Conservation (phyloP, 2,113 vertebrate species). For the Lampris incognitus region DNA sequence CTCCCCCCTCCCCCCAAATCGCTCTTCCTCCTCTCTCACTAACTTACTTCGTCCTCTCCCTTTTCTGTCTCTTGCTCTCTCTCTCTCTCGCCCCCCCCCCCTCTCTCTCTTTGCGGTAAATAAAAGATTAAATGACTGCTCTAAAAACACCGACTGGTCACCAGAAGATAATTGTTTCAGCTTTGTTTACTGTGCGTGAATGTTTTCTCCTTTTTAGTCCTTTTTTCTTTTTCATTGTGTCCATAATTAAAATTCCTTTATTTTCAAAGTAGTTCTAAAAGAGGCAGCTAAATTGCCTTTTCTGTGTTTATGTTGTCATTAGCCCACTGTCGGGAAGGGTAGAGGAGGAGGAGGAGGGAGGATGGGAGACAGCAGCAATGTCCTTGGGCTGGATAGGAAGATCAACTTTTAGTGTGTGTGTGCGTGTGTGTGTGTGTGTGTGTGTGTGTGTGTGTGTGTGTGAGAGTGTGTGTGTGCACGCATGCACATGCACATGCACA, state of each 20-base stretch:
- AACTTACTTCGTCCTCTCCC: constrained; percentile 46
- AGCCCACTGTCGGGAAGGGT: constrained; percentile 74
- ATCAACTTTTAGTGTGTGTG: constrained; percentile 72
- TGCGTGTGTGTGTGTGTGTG: constrained; percentile 32
- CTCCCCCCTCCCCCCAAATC: constrained; percentile 42
- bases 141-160: constrained; percentile 87
- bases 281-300: constrained; percentile 85
- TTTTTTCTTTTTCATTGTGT: constrained; percentile 85
- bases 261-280: constrained; percentile 86
- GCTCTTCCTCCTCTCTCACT: constrained; percentile 23
- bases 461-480: background rate
- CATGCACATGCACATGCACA: background rate
- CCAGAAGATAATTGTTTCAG: constrained; percentile 89
- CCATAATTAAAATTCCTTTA: constrained; percentile 87
- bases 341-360: constrained; percentile 56
- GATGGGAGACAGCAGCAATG: constrained; percentile 65
- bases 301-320: constrained; percentile 84
- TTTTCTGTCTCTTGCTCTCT: constrained; percentile 59
- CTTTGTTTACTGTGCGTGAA: constrained; percentile 85
- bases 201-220: constrained; percentile 81
- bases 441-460: constrained; percentile 22
- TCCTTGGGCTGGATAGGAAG: constrained; percentile 80
- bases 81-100: constrained; percentile 36
- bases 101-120: constrained; percentile 83
- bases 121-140: constrained; percentile 88